Conservation (phyloP, 2,888 invertebrate species). For the Cryptophagus acutangulus region DNA sequence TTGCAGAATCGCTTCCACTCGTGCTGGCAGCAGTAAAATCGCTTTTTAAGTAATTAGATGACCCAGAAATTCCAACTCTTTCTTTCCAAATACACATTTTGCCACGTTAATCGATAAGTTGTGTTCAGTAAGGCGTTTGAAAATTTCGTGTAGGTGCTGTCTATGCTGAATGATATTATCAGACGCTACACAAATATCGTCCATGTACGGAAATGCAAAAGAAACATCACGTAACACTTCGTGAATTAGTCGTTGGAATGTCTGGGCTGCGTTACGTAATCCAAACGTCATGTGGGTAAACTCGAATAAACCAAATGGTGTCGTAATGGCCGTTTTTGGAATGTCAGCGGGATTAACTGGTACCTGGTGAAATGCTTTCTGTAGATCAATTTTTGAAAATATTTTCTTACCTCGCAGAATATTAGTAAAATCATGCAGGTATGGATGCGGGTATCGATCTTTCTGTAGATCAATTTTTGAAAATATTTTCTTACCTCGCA, state of each 20-base stretch:
- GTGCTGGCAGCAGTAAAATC: slow-evolving; percentile 33
- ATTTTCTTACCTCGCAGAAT: slow-evolving; percentile 26
- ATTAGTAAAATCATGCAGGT: slow-evolving; percentile 36
- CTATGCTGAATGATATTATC: slow-evolving; percentile 24
- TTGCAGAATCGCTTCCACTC: slow-evolving; percentile 33
- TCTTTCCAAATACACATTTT: slow-evolving; percentile 35
- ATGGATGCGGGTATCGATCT: slow-evolving; percentile 33
- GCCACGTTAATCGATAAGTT: slow-evolving; percentile 32
- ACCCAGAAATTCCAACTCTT: slow-evolving; percentile 30
- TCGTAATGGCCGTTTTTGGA: slow-evolving; percentile 1
- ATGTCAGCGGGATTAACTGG: neutral
- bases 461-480: slow-evolving; percentile 33
- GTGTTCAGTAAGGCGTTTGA: slow-evolving; percentile 28
- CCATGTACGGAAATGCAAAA: slow-evolving; percentile 35
- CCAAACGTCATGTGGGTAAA: slow-evolving; percentile 39
- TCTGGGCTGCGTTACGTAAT: slow-evolving; percentile 43
- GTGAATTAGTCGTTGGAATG: slow-evolving; percentile 43
- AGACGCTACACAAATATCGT: slow-evolving; percentile 40
- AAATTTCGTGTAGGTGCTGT: slow-evolving; percentile 27
- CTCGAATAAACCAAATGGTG: slow-evolving; percentile 24
- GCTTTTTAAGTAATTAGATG: slow-evolving; percentile 27
- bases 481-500: slow-evolving; percentile 30
- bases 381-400: slow-evolving; percentile 31
- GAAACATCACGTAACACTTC: slow-evolving; percentile 32
- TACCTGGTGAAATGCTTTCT: slow-evolving; percentile 1